Base-by-base conservation (phyloP, 2,888 invertebrate genomes). In the Drosophila kanekoi region DNA sequence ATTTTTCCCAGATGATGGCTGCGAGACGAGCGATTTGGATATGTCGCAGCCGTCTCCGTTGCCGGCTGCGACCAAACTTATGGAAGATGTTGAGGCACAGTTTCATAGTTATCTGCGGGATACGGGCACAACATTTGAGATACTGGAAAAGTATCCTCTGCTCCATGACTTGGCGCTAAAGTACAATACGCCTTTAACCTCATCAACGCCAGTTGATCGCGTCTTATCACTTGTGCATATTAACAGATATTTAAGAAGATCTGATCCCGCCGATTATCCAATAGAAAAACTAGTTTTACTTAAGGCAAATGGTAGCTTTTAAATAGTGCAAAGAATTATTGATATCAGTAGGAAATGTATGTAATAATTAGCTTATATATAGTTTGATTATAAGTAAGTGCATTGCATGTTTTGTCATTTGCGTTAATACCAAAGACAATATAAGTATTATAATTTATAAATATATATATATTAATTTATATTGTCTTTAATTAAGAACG, bases 211-310 rank as follows among this genome's bases (percentile, higher is more conserved):
- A 0, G n/a, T 61, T 13, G 64, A 69, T n/a, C 37, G 38, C 4
- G 13, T 57, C 1, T 28, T 60, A 16, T 28, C 79, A 0, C 33
- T 44, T 6, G 11, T 8, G n/a, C 43, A 57, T 20, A 53, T 63
- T 28, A 41, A 28, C 3, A 60, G 20, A 23, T 48, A 53, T 45
- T 43, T 54, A 1, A 40, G 33, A 49, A 41, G 53, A 18, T 10
- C 56, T 2, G 51, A 76, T 32, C 53, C 23, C 11, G 45, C 33
- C 1, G 77, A 61, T 41, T 60, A 58, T 44, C 37, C 53, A 13
- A 41, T 64, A 13, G 80, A 79, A 44, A 63, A 70, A 52, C 44
- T 76, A n/a, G n/a, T 63, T 23, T 32, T 79, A 63, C 63, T 79
- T 1, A 79, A 79, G 14, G 57, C 70, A 33, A 76, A 76, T 56